Conservation (phyloP, 2,113 vertebrate species). For the Butastur rufipennis region DNA sequence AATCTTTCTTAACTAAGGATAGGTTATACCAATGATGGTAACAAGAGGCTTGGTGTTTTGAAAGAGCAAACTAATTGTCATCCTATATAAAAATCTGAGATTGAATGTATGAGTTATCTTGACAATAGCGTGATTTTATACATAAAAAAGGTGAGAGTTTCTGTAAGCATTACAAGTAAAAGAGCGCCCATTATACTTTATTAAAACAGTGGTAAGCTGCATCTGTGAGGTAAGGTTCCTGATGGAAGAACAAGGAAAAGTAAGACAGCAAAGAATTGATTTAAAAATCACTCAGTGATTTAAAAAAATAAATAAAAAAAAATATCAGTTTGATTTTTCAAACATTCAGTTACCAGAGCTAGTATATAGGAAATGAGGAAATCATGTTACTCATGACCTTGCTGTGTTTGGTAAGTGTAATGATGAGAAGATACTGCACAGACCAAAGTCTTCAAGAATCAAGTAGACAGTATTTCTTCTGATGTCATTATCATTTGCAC, state of each 20-base stretch:
- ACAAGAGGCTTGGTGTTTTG: neutral
- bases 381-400: neutral
- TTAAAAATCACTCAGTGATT: neutral
- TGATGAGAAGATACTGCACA: neutral
- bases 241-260: neutral
- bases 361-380: neutral
- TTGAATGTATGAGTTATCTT: neutral
- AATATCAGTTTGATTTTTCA: neutral
- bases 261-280: neutral
- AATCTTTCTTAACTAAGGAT: neutral
- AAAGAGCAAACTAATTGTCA: neutral
- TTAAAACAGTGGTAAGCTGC: neutral
- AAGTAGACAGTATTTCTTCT: neutral
- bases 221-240: neutral
- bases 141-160: neutral
- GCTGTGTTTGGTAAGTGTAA: neutral
- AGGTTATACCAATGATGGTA: neutral
- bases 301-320: neutral
- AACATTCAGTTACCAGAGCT: neutral
- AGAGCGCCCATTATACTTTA: accelerated
- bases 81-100: neutral
- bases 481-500: neutral
- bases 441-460: neutral
- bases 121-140: neutral
- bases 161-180: neutral